phyloP scores from a whole-genome alignment of 2,888 invertebrate genomes.

The Drosophila hamatofila region DNA sequence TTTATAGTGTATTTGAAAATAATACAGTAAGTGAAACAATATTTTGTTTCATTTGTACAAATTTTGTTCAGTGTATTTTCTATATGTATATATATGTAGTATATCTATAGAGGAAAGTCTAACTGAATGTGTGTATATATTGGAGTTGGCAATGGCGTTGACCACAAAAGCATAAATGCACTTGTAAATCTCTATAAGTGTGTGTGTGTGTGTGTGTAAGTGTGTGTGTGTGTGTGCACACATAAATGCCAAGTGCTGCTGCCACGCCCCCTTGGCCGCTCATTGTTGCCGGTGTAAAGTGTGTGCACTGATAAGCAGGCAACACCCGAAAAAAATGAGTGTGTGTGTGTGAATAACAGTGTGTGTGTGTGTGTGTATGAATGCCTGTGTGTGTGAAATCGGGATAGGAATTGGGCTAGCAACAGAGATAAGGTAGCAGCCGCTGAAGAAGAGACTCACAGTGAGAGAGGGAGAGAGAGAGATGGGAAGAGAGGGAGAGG shows the following conservation, averaged over 20 bases:
- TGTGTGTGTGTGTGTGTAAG: constrained; percentile 12
- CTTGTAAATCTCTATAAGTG: constrained; percentile 26
- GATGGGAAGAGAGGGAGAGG: not conserved
- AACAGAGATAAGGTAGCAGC: constrained; percentile 18
- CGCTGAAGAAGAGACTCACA: constrained; percentile 1
- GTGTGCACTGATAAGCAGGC: constrained; percentile 63
- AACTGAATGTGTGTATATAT: constrained; percentile 20
- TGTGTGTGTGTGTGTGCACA: constrained; percentile 25
- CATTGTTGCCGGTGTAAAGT: constrained; percentile 61
- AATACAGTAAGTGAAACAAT: not conserved
- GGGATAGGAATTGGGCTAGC: constrained; percentile 27
- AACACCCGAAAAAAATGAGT: constrained; percentile 44
- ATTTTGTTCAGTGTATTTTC: constrained; percentile 31
- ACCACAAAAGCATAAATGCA: constrained; percentile 62
- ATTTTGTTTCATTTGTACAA: not conserved
- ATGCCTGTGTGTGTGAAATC: constrained; percentile 8
- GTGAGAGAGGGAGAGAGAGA: not conserved
- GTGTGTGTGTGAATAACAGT: not conserved
- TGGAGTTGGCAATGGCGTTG: constrained; percentile 56
- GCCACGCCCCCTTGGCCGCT: constrained; percentile 10
- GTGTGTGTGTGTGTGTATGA: not conserved
- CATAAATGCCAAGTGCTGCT: constrained; percentile 60
- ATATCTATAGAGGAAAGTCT: constrained; percentile 17
- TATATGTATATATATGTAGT: constrained; percentile 14
- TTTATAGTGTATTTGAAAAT: not conserved